Evolutionary conservation across 2,113 vertebrate species (phyloP).

Genomic region (Protobothrops mucrosquamatus): DNA sequence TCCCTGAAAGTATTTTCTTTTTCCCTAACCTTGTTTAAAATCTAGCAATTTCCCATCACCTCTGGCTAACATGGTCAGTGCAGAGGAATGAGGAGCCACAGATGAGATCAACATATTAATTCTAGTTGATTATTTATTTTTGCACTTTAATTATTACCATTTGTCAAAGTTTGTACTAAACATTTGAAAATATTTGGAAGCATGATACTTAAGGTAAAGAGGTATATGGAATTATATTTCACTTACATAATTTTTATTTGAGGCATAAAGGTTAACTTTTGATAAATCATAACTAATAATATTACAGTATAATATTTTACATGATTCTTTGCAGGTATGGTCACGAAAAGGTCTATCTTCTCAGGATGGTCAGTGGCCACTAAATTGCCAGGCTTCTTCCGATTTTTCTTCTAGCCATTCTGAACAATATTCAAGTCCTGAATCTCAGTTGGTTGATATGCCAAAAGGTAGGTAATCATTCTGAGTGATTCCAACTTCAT

Average conservation of each 20-base stretch:
- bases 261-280: neutral
- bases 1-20: neutral
- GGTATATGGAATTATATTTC: neutral
- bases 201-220: neutral
- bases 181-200: neutral
- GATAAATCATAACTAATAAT: neutral
- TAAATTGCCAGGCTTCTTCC: constrained; percentile 26
- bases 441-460: constrained; percentile 9
- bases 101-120: neutral
- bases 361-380: neutral
- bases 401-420: constrained; percentile 32
- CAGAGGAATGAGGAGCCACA: neutral
- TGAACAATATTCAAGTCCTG: constrained; percentile 29
- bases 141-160: neutral
- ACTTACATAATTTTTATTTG: neutral
- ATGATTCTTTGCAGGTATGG: constrained; percentile 17
- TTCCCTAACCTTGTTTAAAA: neutral
- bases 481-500: fast-evolving
- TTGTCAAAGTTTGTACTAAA: neutral
- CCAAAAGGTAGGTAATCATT: constrained; percentile 6
- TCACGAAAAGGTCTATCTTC: neutral
- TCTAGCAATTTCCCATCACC: neutral
- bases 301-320: neutral
- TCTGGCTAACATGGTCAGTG: neutral
- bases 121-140: neutral